These are phyloP conservation scores for Sthenelais limicola DNA, from an alignment of 2,888 invertebrate genomes.

Conservation along the genomic window DNA sequence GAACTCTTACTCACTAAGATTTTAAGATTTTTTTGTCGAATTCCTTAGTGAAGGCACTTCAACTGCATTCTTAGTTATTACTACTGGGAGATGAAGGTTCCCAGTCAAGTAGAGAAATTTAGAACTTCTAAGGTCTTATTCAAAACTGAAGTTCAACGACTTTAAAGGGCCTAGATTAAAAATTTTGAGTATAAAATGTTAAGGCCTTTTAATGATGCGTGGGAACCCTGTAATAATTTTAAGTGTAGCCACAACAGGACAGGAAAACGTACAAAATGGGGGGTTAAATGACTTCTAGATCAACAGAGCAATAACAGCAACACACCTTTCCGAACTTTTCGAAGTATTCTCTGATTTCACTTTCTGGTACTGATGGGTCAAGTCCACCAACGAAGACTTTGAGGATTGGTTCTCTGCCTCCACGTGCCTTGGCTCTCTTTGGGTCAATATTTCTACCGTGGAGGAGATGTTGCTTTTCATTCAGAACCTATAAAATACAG, in stretches of 20 bases:
- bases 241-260: too few species aligned
- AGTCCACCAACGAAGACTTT: slow-evolving; percentile 98
- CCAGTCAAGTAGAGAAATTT: too few species aligned
- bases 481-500: slow-evolving; percentile 14
- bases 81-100: too few species aligned
- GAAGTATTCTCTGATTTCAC: slow-evolving; percentile 94
- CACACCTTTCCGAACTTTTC: slow-evolving; percentile 92
- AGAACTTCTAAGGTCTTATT: too few species aligned
- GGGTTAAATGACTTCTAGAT: not conserved
- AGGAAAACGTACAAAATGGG: not conserved
- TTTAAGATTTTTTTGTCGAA: too few species aligned
- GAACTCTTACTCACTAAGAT: not conserved
- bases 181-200: too few species aligned
- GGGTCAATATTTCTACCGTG: slow-evolving; percentile 97
- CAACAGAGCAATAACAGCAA: slow-evolving; percentile 4
- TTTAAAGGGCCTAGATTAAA: too few species aligned
- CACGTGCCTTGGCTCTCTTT: slow-evolving; percentile 94
- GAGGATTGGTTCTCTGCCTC: slow-evolving; percentile 76
- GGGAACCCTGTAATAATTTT: too few species aligned
- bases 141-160: too few species aligned
- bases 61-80: too few species aligned
- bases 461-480: slow-evolving; percentile 81
- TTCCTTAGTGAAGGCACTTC: too few species aligned
- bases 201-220: too few species aligned
- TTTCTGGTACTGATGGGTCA: slow-evolving; percentile 91